phyloP scores from a whole-genome alignment of 2,113 vertebrate genomes.

The Silurus glanis region DNA sequence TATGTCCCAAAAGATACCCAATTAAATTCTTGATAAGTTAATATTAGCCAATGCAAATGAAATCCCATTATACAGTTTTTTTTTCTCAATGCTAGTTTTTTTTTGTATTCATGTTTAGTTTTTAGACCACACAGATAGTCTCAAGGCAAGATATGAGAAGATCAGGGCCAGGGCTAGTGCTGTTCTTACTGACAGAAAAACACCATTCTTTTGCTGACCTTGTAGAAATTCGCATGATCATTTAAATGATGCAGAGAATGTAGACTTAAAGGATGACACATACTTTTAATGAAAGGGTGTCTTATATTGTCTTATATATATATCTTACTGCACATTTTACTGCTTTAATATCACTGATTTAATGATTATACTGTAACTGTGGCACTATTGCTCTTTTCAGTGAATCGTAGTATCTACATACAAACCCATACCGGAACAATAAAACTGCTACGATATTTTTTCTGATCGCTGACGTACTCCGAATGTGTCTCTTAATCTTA shows the following conservation, averaged over 20 bases:
- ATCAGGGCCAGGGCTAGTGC: neutral
- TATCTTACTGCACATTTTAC: neutral
- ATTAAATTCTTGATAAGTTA: no score
- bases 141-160: neutral
- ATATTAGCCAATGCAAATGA: no score
- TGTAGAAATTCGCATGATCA: neutral
- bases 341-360: neutral
- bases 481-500: neutral
- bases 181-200: neutral
- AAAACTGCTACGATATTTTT: neutral
- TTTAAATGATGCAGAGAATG: neutral
- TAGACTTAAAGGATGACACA: neutral
- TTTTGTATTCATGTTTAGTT: neutral
- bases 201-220: neutral
- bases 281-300: neutral
- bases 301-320: no score
- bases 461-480: neutral
- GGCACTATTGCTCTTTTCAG: neutral
- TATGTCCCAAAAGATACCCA: no score
- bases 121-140: slow-evolving; percentile 3
- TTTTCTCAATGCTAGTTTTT: neutral
- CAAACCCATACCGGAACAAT: neutral
- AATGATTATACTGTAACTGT: neutral
- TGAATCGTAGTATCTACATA: neutral
- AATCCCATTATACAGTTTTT: no score